Percentiles rank a stretch among this genome's conserved stretches.
phyloP scores from a whole-genome alignment of 2,113 vertebrate genomes.

The Steatornis caripensis region DNA sequence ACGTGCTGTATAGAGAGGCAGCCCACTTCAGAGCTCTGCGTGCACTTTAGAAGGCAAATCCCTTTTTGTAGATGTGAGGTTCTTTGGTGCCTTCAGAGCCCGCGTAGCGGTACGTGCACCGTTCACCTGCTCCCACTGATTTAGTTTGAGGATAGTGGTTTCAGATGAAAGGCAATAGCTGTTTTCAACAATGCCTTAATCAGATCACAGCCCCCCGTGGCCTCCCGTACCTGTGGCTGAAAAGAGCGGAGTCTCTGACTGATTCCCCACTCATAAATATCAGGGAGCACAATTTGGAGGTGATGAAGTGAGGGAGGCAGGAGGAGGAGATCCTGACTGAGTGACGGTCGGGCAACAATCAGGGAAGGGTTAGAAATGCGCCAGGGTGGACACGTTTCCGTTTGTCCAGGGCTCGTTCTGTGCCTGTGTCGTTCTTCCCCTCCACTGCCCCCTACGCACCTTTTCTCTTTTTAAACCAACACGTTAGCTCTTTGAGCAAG shows the following conservation, averaged over 20 bases:
- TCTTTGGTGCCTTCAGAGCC: neutral
- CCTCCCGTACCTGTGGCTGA: neutral
- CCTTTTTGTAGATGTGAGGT: neutral
- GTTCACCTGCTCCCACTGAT: neutral
- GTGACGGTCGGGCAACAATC: neutral
- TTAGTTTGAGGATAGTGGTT: neutral
- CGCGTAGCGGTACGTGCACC: rapidly evolving
- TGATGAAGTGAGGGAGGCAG: neutral
- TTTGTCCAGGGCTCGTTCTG: neutral
- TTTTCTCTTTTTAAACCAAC: neutral
- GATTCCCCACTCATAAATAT: neutral
- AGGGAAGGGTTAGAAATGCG: neutral
- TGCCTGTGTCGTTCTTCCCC: neutral
- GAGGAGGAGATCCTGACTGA: neutral
- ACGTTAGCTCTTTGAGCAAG: neutral
- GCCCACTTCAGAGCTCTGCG: no score
- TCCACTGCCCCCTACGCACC: neutral
- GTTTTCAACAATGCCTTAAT: neutral
- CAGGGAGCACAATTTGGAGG: neutral
- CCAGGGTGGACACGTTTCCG: neutral
- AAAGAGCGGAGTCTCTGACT: neutral
- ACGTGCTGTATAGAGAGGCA: neutral
- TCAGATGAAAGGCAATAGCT: neutral
- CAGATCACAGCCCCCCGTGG: neutral
- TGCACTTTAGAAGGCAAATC: neutral